Evolutionary conservation across 2,888 invertebrate genomes (phyloP).

Genomic region (Campoplex nolae): DNA sequence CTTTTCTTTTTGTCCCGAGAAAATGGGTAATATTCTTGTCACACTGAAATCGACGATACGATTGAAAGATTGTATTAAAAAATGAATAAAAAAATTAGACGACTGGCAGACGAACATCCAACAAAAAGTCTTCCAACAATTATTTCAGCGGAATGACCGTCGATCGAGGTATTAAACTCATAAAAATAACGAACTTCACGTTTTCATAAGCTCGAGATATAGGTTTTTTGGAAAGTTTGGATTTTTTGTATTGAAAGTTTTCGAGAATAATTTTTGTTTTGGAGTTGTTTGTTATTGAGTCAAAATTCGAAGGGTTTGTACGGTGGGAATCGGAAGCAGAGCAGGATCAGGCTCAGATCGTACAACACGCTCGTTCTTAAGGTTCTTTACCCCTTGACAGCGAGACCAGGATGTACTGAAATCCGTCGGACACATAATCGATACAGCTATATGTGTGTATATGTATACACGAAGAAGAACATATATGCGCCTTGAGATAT

Average conservation of each 20-base stretch:
- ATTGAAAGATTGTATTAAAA: neutral
- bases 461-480: neutral
- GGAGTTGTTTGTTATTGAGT: neutral
- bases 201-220: neutral
- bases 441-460: constrained; percentile 45
- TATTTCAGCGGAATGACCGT: neutral
- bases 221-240: neutral
- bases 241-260: neutral
- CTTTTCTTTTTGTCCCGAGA: neutral
- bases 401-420: constrained; percentile 64
- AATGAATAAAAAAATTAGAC: neutral
- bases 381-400: constrained; percentile 59
- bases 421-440: constrained; percentile 62
- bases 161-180: neutral
- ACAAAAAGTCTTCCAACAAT: neutral
- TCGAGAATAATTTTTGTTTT: too few relatives aligned
- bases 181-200: neutral
- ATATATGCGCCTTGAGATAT: constrained; percentile 74
- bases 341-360: constrained; percentile 31
- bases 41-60: neutral
- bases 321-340: constrained; percentile 33
- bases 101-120: neutral
- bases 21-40: neutral
- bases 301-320: neutral
- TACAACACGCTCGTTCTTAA: constrained; percentile 49